Evolutionary conservation across 1,140 invertebrate genomes (phyloP), one percentile per base, ranked within the genome.

Genomic region (Notospermus geniculatus): DNA sequence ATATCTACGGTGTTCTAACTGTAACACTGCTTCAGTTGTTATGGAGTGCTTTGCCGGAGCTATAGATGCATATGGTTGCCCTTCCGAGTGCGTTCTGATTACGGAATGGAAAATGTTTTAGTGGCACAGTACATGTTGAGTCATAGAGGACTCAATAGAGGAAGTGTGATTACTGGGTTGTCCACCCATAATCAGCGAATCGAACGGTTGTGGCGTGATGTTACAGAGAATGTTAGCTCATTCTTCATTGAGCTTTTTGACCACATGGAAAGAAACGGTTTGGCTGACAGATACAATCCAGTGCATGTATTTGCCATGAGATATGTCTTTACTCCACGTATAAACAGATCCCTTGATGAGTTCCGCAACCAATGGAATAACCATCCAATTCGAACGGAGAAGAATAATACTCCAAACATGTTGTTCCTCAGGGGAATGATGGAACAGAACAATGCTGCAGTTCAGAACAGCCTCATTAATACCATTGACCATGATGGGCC

Each of bases 161-260:
- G 39, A 11, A 43, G 39, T 43, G 39, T 19, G 11, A 43, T 43
- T 13, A 43, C 39, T 19, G 39, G 39, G 39, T 13, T 11, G 19
- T 13, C 11, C 19, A 19, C 19, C 19, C 39, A 43, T 43, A 43
- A n/a, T 58, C 59, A 50, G 17, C 64, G 63, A 27, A 69, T 69
- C 32, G 68, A 70, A 25, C 23, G 68, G 25, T 43, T 70, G 17
- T 70, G 66, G 66, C 57, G 67, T 17, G 68, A 69, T 39, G 27
- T 70, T 23, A 62, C 55, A 56, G 19, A 23, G 57, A 52, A 57
- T 23, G 54, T 52, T 27, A 62, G 56, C 22, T 45, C 23, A 15
- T 52, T 59, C 7, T 70, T 65, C 54, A 62, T 63, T 23, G 9
- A 60, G 2, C 22, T 62, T 11, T 70, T 70, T 39, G 46, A 53